phyloP scores from a whole-genome alignment of 2,888 invertebrate species.

The Phorcus lineatus region DNA sequence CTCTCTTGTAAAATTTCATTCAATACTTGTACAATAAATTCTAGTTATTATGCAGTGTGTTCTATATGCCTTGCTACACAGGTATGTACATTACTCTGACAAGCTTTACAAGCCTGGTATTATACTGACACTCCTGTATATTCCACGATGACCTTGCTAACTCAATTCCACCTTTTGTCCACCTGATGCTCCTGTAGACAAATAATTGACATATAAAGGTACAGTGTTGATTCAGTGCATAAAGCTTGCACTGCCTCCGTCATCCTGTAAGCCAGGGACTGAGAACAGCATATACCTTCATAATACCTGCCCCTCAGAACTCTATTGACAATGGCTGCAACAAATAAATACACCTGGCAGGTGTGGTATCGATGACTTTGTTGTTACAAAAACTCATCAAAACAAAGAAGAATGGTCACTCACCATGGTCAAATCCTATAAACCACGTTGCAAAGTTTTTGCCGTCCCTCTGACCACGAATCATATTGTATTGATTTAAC shows the following conservation, averaged over 20 bases:
- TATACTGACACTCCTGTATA: neutral
- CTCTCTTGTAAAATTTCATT: no score
- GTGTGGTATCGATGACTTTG: neutral
- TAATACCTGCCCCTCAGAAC: neutral
- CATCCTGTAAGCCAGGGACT: neutral
- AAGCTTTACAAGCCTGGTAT: neutral
- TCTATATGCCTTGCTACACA: no score
- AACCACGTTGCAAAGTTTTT: constrained; percentile 65
- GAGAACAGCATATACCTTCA: neutral
- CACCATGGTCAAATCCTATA: constrained; percentile 67
- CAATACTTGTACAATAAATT: no score
- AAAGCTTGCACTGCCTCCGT: no score
- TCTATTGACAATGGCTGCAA: neutral
- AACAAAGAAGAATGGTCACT: constrained; percentile 36
- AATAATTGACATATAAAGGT: no score
- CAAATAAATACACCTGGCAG: neutral
- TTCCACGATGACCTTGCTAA: neutral
- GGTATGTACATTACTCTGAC: no score
- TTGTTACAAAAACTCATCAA: neutral
- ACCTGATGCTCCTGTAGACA: neutral
- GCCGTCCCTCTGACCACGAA: constrained; percentile 64
- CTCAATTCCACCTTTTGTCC: neutral
- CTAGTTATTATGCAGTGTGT: no score
- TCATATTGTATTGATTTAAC: constrained; percentile 46
- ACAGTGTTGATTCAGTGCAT: no score